Percentiles rank a stretch among this genome's conserved stretches.
Conservation (phyloP, 2,797 vertebrate species). For the Gymnoscopelus braueri region DNA sequence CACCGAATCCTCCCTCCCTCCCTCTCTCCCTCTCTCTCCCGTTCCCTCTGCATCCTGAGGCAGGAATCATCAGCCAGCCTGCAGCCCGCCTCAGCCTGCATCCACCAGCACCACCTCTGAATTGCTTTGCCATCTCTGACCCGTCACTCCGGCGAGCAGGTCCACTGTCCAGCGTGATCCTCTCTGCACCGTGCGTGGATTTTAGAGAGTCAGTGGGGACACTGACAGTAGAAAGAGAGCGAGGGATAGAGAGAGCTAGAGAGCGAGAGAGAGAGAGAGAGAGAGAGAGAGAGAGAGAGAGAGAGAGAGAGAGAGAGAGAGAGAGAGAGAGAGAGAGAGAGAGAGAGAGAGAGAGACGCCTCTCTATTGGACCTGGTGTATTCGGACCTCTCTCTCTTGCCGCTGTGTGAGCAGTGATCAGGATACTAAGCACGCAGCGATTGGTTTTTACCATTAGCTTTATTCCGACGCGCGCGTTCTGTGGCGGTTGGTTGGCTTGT, state of each 20-base stretch:
- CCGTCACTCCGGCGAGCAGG: constrained; percentile 62
- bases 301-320: constrained; percentile 47
- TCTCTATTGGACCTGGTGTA: constrained; percentile 66
- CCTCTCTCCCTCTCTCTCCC: constrained; percentile 43
- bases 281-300: constrained; percentile 12
- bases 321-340: constrained; percentile 52
- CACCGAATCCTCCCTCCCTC: constrained; percentile 49
- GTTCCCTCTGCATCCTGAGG: constrained; percentile 65
- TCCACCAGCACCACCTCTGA: constrained; percentile 65
- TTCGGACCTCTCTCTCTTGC: constrained; percentile 51
- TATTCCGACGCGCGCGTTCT: constrained; percentile 38
- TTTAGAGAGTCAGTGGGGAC: constrained; percentile 65
- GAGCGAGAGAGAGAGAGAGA: constrained; percentile 16
- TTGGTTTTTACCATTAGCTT: constrained; percentile 50
- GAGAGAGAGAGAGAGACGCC: constrained; percentile 43
- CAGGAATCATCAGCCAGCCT: constrained; percentile 68
- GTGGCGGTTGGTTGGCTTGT: not conserved
- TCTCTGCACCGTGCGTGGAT: constrained; percentile 62
- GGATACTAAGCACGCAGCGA: constrained; percentile 76
- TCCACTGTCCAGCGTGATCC: constrained; percentile 48
- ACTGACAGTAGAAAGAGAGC: constrained; percentile 47
- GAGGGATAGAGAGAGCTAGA: constrained; percentile 10
- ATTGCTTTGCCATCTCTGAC: constrained; percentile 84
- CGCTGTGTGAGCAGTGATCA: constrained; percentile 65
- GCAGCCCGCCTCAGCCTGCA: constrained; percentile 68